Evolutionary conservation across 2,113 vertebrate species (phyloP), one percentile per base, ranked within the genome.

Genomic region (Nothoprocta pentlandii): DNA sequence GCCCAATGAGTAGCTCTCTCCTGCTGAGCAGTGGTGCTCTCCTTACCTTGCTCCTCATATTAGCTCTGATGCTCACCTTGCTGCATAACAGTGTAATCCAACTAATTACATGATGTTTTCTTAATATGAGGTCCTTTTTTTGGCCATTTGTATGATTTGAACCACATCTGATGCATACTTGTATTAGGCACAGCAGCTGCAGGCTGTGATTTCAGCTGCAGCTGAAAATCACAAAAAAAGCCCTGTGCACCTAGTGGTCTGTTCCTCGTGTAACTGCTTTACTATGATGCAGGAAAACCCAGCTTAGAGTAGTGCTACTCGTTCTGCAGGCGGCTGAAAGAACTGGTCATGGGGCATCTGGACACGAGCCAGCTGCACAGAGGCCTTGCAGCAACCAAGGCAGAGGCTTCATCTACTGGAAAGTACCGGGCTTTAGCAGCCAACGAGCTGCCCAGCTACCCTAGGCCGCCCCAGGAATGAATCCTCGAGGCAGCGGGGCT

Each of bases 401-500:
- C 22, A 19, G 51, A 51, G n/a, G 68, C 25, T 23, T 49, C 49
- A n/a, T 10, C 19, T 36, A 36, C 46, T 51, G n/a, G n/a, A 70
- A 49, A 51, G 23, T 23, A 25, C 12, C 17, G 28, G 46, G 7
- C 11, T 58, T 58, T 58, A 56, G 28, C 28, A 56, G 54, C 54
- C 16, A 58, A 36, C 1, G 5, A 12, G 17, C 0, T 51, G 47
- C 56, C 42, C 34, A 21, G 16, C 42, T 51, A 22, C 16, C 26
- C 36, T 7, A 66, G 30, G 41, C 34, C 5, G 2, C 61, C n/a
- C 28, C 75, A 28, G 28, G 53, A 68, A 26, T 11, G 23, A 21
- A 10, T 63, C 23, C 19, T 19, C 1, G 0, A 78, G 78, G 25
- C 11, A 23, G 3, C 1, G 2, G 9, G 46, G 49, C 58, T 26